A percentile compares a stretch with the other conserved stretches of the same genome.
Evolutionary conservation across 1,140 invertebrate genomes (phyloP).

Genomic region (Colletes latitarsis): DNA sequence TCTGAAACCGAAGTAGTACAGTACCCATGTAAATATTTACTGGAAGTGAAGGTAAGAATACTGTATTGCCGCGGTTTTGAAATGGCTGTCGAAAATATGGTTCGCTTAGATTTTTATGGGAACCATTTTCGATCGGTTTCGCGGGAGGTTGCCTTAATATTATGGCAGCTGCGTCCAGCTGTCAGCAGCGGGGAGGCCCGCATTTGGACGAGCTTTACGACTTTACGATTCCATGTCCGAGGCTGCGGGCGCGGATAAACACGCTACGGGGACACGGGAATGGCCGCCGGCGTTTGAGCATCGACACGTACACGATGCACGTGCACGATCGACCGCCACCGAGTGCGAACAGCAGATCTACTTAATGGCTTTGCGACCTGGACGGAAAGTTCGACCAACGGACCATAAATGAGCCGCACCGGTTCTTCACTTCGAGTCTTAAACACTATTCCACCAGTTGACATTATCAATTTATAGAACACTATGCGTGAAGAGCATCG

Average conservation of each 20-base stretch:
- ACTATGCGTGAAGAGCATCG: too few species aligned
- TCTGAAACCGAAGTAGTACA: too few species aligned
- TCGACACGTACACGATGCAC: constrained; percentile 3
- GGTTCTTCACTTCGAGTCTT: too few species aligned
- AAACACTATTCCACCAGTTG: too few species aligned
- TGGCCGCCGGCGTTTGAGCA: neutral
- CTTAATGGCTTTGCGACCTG: constrained; percentile 16
- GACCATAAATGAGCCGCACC: too few species aligned
- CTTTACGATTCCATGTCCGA: constrained; percentile 51
- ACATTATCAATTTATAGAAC: too few species aligned
- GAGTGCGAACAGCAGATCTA: constrained; percentile 8
- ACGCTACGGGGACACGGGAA: constrained; percentile 10
- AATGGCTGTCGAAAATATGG: too few species aligned
- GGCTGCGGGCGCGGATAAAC: constrained; percentile 35
- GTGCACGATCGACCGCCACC: constrained; percentile 2
- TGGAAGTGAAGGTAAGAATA: too few species aligned
- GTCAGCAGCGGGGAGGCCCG: neutral
- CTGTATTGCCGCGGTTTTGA: too few species aligned
- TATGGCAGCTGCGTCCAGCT: constrained; percentile 12
- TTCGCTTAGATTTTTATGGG: too few species aligned
- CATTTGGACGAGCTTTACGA: constrained; percentile 54
- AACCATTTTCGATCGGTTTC: too few species aligned
- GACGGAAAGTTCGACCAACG: neutral
- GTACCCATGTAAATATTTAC: too few species aligned
- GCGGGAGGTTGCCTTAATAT: constrained; percentile 23